Conservation (phyloP, 2,888 invertebrate genomes). For the Macroteleia sp. region DNA sequence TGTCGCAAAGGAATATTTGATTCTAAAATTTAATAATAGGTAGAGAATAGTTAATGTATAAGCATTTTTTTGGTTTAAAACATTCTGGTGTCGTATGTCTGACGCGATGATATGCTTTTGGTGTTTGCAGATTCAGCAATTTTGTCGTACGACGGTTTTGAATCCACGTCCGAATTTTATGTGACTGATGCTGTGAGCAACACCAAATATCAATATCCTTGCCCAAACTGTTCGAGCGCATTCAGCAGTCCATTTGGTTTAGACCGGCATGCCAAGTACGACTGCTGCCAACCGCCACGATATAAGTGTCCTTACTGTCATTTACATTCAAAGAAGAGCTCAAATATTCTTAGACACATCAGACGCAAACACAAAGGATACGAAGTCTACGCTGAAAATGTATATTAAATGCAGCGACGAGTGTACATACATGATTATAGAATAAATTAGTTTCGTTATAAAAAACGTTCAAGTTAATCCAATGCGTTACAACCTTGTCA, state of each 20-base stretch:
- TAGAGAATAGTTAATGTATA: too few relatives aligned
- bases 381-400: conserved; percentile 39
- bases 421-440: not conserved
- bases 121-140: conserved; percentile 37
- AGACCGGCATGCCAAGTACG: conserved; percentile 76
- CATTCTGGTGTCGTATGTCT: too few relatives aligned
- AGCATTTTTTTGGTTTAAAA: too few relatives aligned
- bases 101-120: conserved; percentile 19
- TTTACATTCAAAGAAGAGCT: conserved; percentile 67
- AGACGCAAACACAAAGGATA: conserved; percentile 51
- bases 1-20: too few relatives aligned
- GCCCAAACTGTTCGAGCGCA: conserved; percentile 68
- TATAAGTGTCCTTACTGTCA: conserved; percentile 81
- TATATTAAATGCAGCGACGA: conserved; percentile 26
- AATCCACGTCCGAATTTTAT: conserved; percentile 25
- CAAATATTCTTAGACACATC: conserved; percentile 65
- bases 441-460: conserved; percentile 9
- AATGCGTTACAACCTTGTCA: too few relatives aligned
- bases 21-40: too few relatives aligned
- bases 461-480: not conserved
- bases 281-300: conserved; percentile 79
- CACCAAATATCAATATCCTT: conserved; percentile 35
- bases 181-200: not conserved
- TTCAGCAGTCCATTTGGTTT: conserved; percentile 65
- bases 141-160: conserved; percentile 15